Evolutionary conservation across 2,888 invertebrate genomes (phyloP), one percentile per base, ranked within the genome.

Genomic region (Ornithoptera alexandrae): DNA sequence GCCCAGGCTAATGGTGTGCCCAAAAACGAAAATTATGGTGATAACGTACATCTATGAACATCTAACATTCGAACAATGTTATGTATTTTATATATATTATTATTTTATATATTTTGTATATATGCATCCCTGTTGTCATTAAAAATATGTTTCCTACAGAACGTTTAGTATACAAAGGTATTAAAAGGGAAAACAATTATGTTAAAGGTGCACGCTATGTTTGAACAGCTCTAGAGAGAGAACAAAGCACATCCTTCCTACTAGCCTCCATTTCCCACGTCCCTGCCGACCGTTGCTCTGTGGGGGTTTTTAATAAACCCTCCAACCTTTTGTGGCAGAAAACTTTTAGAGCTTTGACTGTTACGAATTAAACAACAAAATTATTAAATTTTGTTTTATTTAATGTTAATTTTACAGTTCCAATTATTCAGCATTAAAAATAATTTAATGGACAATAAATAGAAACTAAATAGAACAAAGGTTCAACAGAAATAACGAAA

Each of bases 181-280:
- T 30, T 18, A 70, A 71, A 74, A 76, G 75, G 78, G 81, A 79
- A 85, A 84, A 81, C 79, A 82, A 84, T 84, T 80, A 84, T 76
- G 77, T 30, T 50, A 85, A 84, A 87, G 85, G 84, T 84, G 80
- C 77, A 78, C 58, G 36, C 17, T 20, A 77, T 79, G 79, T 69
- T 57, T 69, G 60, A 76, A 73, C 73, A 68, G 69, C 79, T 78
- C 84, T 84, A 78, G 77, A 70, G 42, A 67, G 77, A 79, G 78
- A 79, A 82, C 76, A 74, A 72, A 74, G 79, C 76, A 84, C 87
- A 86, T 89, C 88, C 88, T 88, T 87, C 87, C 88, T 80, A 80
- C 30, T 74, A 68, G 75, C 73, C 67, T 72, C 69, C 69, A 64
- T 79, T 85, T 86, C 84, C 81, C 86, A 87, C 78, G 75, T 74